Conservation (phyloP, 2,797 vertebrate species). For the Neosalanx taihuensis region DNA sequence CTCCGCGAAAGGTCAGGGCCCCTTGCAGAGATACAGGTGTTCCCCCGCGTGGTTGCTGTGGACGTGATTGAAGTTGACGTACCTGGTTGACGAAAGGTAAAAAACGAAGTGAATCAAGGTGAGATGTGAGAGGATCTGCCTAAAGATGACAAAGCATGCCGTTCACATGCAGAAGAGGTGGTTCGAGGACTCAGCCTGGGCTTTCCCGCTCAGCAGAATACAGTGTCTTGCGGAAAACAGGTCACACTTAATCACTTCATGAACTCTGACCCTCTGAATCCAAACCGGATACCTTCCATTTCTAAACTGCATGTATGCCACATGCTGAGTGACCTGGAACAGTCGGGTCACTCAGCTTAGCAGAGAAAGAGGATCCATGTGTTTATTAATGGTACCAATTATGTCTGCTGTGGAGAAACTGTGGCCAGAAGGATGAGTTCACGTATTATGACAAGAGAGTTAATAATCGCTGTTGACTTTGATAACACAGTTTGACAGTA, state of each 20-base stretch:
- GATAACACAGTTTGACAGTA: constrained; percentile 19
- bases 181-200: no score
- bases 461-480: neutral
- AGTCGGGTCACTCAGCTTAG: neutral
- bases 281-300: neutral
- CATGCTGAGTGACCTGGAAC: no score
- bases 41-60: neutral
- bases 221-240: neutral
- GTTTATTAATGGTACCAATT: neutral
- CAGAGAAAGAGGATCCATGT: neutral
- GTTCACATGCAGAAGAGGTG: no score
- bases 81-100: neutral
- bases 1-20: constrained; percentile 17
- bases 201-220: no score
- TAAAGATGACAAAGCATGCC: no score
- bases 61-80: neutral
- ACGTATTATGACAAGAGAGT: constrained; percentile 7
- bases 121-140: no score
- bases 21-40: neutral
- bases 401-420: neutral
- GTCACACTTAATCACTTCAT: neutral
- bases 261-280: neutral
- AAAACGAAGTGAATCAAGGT: no score
- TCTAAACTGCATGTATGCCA: neutral
- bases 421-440: neutral